phyloP scores from a whole-genome alignment of 2,113 vertebrate species.

The Xenopus borealis region DNA sequence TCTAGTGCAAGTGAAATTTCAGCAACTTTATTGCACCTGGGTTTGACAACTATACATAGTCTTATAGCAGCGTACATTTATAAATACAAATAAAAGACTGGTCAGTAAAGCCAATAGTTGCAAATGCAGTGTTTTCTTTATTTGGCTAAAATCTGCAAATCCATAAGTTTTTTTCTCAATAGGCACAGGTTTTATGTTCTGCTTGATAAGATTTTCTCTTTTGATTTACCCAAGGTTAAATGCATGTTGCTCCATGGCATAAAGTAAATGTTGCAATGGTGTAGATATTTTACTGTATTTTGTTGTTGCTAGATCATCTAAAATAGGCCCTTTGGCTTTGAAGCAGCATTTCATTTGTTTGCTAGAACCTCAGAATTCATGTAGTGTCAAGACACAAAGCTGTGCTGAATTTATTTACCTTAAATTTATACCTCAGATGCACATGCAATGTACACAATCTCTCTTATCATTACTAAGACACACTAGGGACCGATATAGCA shows the following conservation, averaged over 20 bases:
- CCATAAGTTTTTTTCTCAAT: too few relatives aligned
- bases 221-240: conserved; percentile 9
- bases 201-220: neutral
- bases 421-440: conserved; percentile 12
- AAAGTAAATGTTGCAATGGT: conserved; percentile 16
- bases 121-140: too few relatives aligned
- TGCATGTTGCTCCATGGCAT: neutral
- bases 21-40: too few relatives aligned
- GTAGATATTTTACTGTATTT: neutral
- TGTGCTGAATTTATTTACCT: conserved; percentile 15
- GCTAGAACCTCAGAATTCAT: conserved; percentile 27
- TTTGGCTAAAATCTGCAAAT: too few relatives aligned
- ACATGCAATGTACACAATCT: conserved; percentile 18
- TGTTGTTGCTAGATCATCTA: conserved; percentile 8
- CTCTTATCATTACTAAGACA: conserved; percentile 5
- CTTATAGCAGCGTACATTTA: too few relatives aligned
- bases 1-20: too few relatives aligned
- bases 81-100: too few relatives aligned
- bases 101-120: too few relatives aligned
- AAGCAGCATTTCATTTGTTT: conserved; percentile 17
- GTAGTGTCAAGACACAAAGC: conserved; percentile 11
- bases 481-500: neutral
- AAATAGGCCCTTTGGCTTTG: conserved; percentile 26
- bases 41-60: too few relatives aligned
- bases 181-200: too few relatives aligned